These are phyloP conservation scores for Jacana jacana DNA, from an alignment of 2,113 vertebrate genomes.

Conservation along the genomic window DNA sequence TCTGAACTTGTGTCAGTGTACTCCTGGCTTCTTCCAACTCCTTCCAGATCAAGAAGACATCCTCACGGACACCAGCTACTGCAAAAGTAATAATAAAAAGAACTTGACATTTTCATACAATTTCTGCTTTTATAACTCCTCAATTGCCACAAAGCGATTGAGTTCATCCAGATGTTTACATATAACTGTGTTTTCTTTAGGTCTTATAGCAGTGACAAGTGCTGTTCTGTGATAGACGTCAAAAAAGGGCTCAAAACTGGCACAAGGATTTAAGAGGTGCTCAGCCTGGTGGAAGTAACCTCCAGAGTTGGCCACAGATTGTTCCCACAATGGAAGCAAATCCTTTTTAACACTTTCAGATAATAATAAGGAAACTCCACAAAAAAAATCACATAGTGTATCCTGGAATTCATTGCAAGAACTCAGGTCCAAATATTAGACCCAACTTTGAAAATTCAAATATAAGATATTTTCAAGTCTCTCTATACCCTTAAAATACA, in stretches of 20 bases:
- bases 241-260: not conserved
- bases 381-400: not conserved
- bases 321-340: not conserved
- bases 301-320: not conserved
- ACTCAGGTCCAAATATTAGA: not conserved
- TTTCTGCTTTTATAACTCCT: not conserved
- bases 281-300: not conserved
- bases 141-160: not conserved
- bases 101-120: not conserved
- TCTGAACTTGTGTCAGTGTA: conserved; percentile 65
- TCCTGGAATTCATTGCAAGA: not conserved
- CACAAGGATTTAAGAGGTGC: not conserved
- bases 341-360: not conserved
- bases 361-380: not conserved
- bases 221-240: not conserved
- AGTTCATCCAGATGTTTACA: not conserved
- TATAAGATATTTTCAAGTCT: not conserved
- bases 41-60: conserved; percentile 80
- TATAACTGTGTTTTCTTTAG: not conserved
- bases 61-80: conserved; percentile 77
- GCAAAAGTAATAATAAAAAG: not conserved
- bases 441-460: not conserved
- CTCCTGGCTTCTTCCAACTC: conserved; percentile 79
- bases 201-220: not conserved
- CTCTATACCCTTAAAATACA: not conserved